Conservation (phyloP, 2,888 invertebrate species). For the Drosophila birchii region DNA sequence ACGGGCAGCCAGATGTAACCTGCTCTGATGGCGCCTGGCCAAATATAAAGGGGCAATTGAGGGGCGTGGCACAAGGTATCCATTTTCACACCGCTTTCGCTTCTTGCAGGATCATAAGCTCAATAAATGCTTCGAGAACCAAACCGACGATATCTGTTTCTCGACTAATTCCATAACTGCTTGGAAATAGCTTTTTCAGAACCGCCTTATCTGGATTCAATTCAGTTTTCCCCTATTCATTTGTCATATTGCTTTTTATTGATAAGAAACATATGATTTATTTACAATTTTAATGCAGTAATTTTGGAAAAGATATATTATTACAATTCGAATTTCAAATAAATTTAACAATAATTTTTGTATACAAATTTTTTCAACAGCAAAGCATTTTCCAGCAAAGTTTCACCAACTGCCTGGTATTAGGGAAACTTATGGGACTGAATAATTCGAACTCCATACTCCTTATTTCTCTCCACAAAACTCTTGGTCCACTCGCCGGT, state of each 20-base stretch:
- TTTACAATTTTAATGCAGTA: too few species aligned
- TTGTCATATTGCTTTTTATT: too few species aligned
- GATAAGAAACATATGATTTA: too few species aligned
- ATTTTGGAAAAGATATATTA: too few species aligned
- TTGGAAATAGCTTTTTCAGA: neutral
- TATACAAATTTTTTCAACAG: too few species aligned
- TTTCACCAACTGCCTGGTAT: neutral
- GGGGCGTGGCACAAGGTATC: neutral
- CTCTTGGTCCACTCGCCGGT: constrained; percentile 4
- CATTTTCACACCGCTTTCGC: neutral
- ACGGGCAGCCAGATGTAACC: constrained; percentile 48
- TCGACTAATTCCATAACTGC: neutral
- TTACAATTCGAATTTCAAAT: too few species aligned
- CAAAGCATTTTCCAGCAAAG: neutral
- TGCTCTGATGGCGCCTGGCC: constrained; percentile 62
- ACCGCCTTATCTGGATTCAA: too few species aligned
- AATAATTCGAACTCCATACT: constrained; percentile 1
- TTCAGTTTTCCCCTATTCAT: too few species aligned
- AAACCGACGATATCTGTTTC: too few species aligned
- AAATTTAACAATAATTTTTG: too few species aligned
- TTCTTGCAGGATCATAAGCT: neutral
- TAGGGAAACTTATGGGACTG: neutral
- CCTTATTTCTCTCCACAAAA: neutral
- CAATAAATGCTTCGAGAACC: neutral
- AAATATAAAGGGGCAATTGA: constrained; percentile 33